These are phyloP conservation scores for Zapornia atra DNA, from an alignment of 2,113 vertebrate species.

Conservation along the genomic window DNA sequence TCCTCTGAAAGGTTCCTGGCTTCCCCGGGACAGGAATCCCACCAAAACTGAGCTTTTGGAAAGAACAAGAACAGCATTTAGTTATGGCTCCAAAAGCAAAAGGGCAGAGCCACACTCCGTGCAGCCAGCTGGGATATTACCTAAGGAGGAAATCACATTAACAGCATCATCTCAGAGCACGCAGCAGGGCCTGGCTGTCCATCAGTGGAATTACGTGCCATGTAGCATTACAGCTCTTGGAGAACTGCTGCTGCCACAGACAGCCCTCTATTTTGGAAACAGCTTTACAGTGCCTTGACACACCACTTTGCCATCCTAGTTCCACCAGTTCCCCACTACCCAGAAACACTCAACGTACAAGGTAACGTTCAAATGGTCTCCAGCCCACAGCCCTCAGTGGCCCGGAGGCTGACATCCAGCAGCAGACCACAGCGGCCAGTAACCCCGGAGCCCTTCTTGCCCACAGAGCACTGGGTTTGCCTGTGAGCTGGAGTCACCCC, in stretches of 20 bases:
- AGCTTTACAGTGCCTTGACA: background rate
- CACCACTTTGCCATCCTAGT: background rate
- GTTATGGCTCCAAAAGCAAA: background rate
- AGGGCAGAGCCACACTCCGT: background rate
- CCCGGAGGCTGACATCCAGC: background rate
- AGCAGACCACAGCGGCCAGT: accelerated
- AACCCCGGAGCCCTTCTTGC: background rate
- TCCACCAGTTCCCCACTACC: background rate
- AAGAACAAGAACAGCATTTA: conserved; percentile 59
- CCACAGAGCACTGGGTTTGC: background rate
- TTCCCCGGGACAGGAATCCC: conserved; percentile 97
- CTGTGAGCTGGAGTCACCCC: background rate
- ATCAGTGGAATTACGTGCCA: background rate
- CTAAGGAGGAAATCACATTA: background rate
- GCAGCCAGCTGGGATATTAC: background rate
- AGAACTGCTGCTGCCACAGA: background rate
- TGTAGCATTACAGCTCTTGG: background rate
- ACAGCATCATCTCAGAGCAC: background rate
- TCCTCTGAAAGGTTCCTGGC: conserved; percentile 95
- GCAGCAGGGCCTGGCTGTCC: background rate
- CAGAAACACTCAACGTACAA: background rate
- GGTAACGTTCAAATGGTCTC: accelerated
- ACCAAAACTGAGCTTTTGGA: conserved; percentile 93
- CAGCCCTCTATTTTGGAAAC: background rate
- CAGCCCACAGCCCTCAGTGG: background rate